A percentile compares a stretch with the other conserved stretches of the same genome.
These are phyloP conservation scores for Chelon auratus DNA, from an alignment of 2,797 vertebrate genomes.

Conservation along the genomic window DNA sequence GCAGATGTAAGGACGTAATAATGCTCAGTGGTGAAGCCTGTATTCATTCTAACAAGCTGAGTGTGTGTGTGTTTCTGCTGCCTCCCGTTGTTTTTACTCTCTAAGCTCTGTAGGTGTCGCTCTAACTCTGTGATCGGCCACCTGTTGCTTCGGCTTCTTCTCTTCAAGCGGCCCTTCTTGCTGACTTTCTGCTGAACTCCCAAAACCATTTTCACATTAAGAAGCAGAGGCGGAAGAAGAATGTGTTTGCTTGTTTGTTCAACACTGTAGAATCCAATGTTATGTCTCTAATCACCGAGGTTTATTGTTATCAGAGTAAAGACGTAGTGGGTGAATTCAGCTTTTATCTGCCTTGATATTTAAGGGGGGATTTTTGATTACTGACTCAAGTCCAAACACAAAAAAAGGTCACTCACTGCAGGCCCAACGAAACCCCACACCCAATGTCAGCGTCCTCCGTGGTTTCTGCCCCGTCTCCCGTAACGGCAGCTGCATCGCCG, in stretches of 20 bases:
- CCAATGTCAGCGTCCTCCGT: constrained; percentile 28
- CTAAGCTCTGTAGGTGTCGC: constrained; percentile 80
- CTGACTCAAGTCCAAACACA: background rate
- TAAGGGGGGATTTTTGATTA: background rate
- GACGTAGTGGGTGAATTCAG: background rate
- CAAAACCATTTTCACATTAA: background rate
- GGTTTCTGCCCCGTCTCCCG: constrained; percentile 17
- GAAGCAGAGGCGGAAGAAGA: background rate
- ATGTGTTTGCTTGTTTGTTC: background rate
- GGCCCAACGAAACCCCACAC: constrained; percentile 24
- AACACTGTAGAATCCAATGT: background rate
- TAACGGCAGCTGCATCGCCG: constrained; percentile 42
- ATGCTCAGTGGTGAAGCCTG: too few species aligned
- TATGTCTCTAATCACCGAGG: background rate
- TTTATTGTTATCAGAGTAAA: background rate
- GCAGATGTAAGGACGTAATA: background rate
- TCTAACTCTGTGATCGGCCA: constrained; percentile 76
- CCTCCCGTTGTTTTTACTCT: background rate
- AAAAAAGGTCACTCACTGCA: constrained; percentile 12
- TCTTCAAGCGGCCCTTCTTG: constrained; percentile 12
- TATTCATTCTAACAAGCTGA: background rate
- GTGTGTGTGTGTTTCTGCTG: background rate
- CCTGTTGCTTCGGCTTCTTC: constrained; percentile 78
- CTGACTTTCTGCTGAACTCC: background rate
- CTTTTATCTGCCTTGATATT: background rate